These are phyloP conservation scores for Silurus asotus DNA, from an alignment of 2,113 vertebrate species.

Conservation along the genomic window DNA sequence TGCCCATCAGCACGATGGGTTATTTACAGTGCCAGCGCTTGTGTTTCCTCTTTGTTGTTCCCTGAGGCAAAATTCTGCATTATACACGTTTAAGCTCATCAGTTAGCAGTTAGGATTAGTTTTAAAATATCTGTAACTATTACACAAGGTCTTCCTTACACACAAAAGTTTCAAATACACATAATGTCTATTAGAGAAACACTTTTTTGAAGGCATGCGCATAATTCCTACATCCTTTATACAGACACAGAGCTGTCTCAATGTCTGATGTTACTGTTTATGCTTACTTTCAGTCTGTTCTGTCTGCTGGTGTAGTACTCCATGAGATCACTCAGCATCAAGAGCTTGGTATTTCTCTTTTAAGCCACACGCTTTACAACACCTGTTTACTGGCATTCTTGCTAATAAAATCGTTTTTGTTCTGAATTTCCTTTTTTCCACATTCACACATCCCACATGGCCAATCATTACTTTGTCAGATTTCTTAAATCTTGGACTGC, in stretches of 20 bases:
- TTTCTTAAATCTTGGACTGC: neutral
- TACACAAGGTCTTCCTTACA: neutral
- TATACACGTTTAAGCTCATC: slow-evolving; percentile 15
- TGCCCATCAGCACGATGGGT: slow-evolving; percentile 11
- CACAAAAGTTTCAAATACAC: neutral
- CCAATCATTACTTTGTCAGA: neutral
- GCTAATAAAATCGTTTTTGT: neutral
- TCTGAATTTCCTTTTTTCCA: neutral
- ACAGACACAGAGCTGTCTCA: slow-evolving; percentile 27
- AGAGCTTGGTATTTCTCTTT: slow-evolving; percentile 1
- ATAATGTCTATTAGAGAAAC: neutral
- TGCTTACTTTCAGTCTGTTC: neutral
- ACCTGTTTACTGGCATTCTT: slow-evolving; percentile 10
- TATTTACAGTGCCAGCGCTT: slow-evolving; percentile 1
- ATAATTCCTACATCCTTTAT: neutral
- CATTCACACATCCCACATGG: too few species aligned
- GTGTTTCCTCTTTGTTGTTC: neutral
- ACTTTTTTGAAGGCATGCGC: neutral
- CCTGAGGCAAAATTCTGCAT: slow-evolving; percentile 40
- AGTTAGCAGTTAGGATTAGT: neutral
- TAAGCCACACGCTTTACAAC: slow-evolving; percentile 29
- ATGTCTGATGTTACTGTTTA: slow-evolving; percentile 29
- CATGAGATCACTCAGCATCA: slow-evolving; percentile 33
- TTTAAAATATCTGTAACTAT: slow-evolving; percentile 11
- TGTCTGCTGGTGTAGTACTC: slow-evolving; percentile 27